Percentiles rank a stretch among this genome's conserved stretches.
Conservation (phyloP, 2,797 vertebrate genomes). For the Leptatherina wallacei region DNA sequence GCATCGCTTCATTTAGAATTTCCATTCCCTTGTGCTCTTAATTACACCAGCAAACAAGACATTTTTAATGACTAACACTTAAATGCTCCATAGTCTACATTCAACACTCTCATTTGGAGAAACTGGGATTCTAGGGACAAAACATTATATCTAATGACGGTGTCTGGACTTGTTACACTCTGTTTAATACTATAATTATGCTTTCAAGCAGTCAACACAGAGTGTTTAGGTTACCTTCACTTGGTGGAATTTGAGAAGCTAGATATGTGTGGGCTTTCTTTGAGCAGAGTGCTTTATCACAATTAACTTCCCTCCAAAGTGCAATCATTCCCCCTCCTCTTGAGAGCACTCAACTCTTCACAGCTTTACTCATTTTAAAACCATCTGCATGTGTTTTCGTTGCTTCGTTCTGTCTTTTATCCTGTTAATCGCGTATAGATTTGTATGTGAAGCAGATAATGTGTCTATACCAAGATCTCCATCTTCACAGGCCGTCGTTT, state of each 20-base stretch:
- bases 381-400: not conserved
- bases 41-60: conserved; percentile 2
- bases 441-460: conserved; percentile 23
- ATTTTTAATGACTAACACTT: conserved; percentile 6
- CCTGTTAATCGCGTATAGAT: conserved; percentile 5
- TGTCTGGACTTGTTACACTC: conserved; percentile 8
- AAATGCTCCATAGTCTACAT: conserved; percentile 6
- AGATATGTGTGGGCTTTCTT: conserved; percentile 44
- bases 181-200: conserved; percentile 8
- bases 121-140: not conserved
- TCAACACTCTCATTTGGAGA: conserved; percentile 3
- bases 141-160: conserved; percentile 14
- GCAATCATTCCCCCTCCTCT: conserved; percentile 42
- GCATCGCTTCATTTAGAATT: conserved; percentile 8
- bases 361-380: conserved; percentile 29
- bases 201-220: conserved; percentile 17
- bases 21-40: conserved; percentile 1
- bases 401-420: too few species aligned
- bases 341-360: conserved; percentile 4
- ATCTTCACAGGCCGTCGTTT: conserved; percentile 30
- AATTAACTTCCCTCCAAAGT: conserved; percentile 47
- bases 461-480: conserved; percentile 21
- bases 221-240: conserved; percentile 30
- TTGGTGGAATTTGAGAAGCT: conserved; percentile 28
- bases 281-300: conserved; percentile 47